These are phyloP conservation scores for Alitta virens DNA, from an alignment of 2,888 invertebrate species.

Conservation along the genomic window DNA sequence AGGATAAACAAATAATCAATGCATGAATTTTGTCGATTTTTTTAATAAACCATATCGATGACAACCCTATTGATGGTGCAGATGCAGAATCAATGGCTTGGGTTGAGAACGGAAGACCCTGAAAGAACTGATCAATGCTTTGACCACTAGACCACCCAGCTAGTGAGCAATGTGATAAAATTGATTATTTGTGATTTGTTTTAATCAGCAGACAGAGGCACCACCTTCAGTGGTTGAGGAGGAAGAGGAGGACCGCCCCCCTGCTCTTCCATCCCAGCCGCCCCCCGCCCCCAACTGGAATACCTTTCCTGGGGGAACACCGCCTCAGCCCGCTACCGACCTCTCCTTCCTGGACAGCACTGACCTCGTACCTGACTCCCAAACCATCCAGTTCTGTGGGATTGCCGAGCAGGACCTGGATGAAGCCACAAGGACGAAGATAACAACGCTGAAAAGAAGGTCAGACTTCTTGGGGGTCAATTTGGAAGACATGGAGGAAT, in stretches of 20 bases:
- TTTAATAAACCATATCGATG: too few relatives aligned
- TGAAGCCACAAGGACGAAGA: conserved; percentile 58
- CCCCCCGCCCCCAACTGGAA: conserved; percentile 31
- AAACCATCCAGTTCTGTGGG: not conserved
- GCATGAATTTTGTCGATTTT: too few relatives aligned
- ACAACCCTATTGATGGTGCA: too few relatives aligned
- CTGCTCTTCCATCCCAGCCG: conserved; percentile 25
- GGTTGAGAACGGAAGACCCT: too few relatives aligned
- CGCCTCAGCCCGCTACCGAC: conserved; percentile 1
- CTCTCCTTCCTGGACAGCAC: conserved; percentile 2
- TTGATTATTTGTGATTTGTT: too few relatives aligned
- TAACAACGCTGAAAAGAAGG: conserved; percentile 85
- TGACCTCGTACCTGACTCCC: not conserved
- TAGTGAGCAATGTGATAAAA: too few relatives aligned
- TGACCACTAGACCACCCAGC: too few relatives aligned
- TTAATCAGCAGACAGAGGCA: not conserved
- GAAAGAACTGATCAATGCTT: too few relatives aligned
- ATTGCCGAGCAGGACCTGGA: conserved; percentile 5
- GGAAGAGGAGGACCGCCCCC: conserved; percentile 15
- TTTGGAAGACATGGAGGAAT: conserved; percentile 36
- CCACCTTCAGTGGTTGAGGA: not conserved
- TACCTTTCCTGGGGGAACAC: conserved; percentile 26
- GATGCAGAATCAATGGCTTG: too few relatives aligned
- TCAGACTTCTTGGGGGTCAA: conserved; percentile 66
- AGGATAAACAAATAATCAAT: too few relatives aligned